Evolutionary conservation across 2,888 invertebrate species (phyloP).

Genomic region (Lasius platythorax): DNA sequence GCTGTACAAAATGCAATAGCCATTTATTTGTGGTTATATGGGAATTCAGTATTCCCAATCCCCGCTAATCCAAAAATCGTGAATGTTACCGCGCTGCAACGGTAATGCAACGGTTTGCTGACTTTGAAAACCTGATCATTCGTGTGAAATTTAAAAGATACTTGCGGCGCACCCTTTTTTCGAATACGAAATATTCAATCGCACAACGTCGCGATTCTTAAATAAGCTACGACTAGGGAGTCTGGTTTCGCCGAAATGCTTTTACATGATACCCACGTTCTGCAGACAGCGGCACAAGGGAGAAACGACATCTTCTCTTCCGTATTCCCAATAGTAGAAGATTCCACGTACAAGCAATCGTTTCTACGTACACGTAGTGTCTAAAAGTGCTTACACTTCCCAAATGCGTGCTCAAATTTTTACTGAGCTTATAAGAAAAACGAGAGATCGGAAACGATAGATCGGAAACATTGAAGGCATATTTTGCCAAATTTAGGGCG

Average conservation of each 20-base stretch:
- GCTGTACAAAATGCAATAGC: conserved; percentile 47
- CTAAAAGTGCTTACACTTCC: conserved; percentile 31
- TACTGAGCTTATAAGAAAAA: background rate
- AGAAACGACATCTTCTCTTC: conserved; percentile 21
- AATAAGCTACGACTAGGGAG: conserved; percentile 41
- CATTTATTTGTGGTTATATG: conserved; percentile 50
- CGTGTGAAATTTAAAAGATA: conserved; percentile 15
- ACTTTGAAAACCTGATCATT: background rate
- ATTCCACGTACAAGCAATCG: conserved; percentile 45
- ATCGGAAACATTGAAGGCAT: conserved; percentile 33
- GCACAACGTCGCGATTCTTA: conserved; percentile 17
- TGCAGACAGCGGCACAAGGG: conserved; percentile 47
- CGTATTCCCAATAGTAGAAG: conserved; percentile 35
- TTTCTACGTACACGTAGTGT: background rate
- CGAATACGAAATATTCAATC: conserved; percentile 15
- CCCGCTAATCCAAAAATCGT: conserved; percentile 27
- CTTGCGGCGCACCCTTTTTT: too few relatives aligned
- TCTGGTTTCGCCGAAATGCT: conserved; percentile 56
- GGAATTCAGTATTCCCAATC: conserved; percentile 39
- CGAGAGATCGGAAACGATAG: conserved; percentile 52
- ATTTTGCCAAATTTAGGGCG: background rate
- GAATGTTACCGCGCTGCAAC: background rate
- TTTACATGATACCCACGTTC: conserved; percentile 61
- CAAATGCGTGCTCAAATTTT: conserved; percentile 35
- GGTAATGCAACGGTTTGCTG: conserved; percentile 33